phyloP scores from a whole-genome alignment of 2,113 vertebrate species.

The Tychaedon coryphoeus region DNA sequence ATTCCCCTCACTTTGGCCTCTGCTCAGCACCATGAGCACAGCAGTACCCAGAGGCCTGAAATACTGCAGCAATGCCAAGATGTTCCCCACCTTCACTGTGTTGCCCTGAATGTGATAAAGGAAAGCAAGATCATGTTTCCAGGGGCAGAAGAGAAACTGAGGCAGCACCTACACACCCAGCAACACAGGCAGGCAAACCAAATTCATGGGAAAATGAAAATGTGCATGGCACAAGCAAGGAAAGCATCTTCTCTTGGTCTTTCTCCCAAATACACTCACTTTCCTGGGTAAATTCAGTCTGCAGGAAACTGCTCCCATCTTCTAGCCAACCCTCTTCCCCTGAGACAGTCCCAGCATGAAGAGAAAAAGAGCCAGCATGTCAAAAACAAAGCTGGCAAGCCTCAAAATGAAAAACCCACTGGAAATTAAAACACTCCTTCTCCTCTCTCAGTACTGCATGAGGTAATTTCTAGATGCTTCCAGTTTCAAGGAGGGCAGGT shows the following conservation, averaged over 20 bases:
- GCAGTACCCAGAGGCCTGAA: not conserved
- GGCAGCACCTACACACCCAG: not conserved
- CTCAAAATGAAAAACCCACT: not conserved
- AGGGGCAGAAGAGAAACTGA: not conserved
- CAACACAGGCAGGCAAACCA: not conserved
- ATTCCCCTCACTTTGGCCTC: slow-evolving; percentile 11
- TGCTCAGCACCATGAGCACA: not conserved
- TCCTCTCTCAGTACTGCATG: not conserved
- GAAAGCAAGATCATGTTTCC: not conserved
- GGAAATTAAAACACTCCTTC: not conserved
- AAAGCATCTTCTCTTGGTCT: not conserved
- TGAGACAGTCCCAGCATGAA: not conserved
- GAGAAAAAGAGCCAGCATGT: not conserved
- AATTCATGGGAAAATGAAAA: not conserved
- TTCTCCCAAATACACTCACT: not conserved
- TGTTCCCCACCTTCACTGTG: not conserved
- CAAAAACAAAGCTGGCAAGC: slow-evolving; percentile 14
- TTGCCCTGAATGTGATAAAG: not conserved
- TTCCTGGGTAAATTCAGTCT: not conserved
- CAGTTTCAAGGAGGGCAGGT: slow-evolving; percentile 39
- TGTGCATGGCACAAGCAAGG: not conserved
- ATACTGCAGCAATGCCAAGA: not conserved
- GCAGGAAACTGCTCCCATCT: not conserved
- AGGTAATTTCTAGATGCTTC: slow-evolving; percentile 49
- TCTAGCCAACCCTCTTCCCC: not conserved